Evolutionary conservation across 1,140 invertebrate species (phyloP), one percentile per base, ranked within the genome.

Genomic region (Atta colombica): DNA sequence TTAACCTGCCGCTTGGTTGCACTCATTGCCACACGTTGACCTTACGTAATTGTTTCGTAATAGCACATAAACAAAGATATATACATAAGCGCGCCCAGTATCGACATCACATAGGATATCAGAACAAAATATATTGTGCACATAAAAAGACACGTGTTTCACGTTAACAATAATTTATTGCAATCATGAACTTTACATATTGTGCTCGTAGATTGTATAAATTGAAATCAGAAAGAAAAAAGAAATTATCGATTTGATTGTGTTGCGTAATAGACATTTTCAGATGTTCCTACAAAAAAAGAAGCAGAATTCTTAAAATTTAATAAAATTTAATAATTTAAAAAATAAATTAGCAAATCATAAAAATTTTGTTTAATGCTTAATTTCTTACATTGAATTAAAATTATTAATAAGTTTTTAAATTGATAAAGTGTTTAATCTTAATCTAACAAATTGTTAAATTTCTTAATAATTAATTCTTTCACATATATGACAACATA

Each of bases 21-120:
- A 60, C 88, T 89, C 89, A 90, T 77, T 87, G 84, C 55, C 89
- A 90, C 88, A 77, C 66, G n/a, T 35, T 84, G 85, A 84, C 88
- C 89, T 90, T 90, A 90, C 85, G 81, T 90, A 90, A 90, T 89
- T 63, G 60, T 90, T 90, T 84, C 63, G 85, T 89, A 90, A 90
- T 85, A 28, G 8, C 39, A 61, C 31, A 77, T 69, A 68, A 39
- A 87, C 49, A 53, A 87, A 86, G 77, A 45, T 66, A 69, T 63
- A 85, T 63, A 85, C 55, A 72, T 63, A 68, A 89, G 55, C 65
- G 39, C 18, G 18, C 21, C 3, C 8, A 77, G 25, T 3, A 53
- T 77, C 55, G 55, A 21, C 1, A 49, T 8, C 14, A 8, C 28
- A 1, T 51, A 16, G n/a, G 7, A 60, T 45, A 49, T 45, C 21